Evolutionary conservation across 2,113 vertebrate species (phyloP), one percentile per base, ranked within the genome.

Genomic region (Ciconia stormi): DNA sequence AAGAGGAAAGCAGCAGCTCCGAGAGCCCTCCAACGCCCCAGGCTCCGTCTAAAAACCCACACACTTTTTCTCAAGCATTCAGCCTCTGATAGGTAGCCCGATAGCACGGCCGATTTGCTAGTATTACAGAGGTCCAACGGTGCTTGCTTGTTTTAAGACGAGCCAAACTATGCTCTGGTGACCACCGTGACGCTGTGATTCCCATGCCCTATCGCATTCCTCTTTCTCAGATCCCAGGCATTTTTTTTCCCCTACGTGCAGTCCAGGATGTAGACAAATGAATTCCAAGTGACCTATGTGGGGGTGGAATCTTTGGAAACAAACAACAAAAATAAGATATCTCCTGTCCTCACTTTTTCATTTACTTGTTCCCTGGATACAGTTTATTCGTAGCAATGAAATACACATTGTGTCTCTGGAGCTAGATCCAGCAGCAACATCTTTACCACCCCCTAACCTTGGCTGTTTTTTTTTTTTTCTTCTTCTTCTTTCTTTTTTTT

Each of bases 151-250:
- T 98, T 99, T 99, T 98, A 99, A 98, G 98, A 97, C 65, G 89
- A 98, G 98, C 98, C 98, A 98, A 98, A 98, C 98, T 98, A 98
- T 98, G 98, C 98, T 99, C 98, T 98, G 98, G 98, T 98, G 98
- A 98, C 98, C 98, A 98, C 98, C 97, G 98, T 98, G 98, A 99
- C 98, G 98, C 97, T 97, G 97, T 93, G 98, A 98, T 99, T 99
- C 99, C 99, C 99, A 99, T 99, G 99, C 99, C 99, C 99, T 98
- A 96, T 97, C 92, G 91, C 99, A 99, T 99, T 99, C 99, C 98
- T 99, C 96, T 97, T 97, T 83, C 97, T 98, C 98, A 97, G 98
- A 99, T 99, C 99, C 98, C 99, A 99, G 98, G 98, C 98, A 78
- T 97, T 96, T 98, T 92, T 97, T 97, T 98, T 55, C 92, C 97